Conservation (phyloP, 2,113 vertebrate species). For the Gasterosteus aculeatus region DNA sequence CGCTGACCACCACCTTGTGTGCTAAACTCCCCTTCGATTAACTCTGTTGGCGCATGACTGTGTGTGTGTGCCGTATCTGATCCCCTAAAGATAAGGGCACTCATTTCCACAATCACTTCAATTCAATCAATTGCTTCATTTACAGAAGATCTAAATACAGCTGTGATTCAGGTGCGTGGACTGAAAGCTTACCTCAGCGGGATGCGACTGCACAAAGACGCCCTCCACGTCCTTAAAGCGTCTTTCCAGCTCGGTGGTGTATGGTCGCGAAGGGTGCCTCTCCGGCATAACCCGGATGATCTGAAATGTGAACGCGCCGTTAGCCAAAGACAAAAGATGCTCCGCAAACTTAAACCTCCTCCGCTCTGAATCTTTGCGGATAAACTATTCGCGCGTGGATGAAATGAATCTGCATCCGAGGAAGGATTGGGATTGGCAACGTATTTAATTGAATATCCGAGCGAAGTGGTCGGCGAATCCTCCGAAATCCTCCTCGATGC, state of each 20-base stretch:
- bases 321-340: neutral
- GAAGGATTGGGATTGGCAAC: neutral
- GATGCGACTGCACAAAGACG: slow-evolving; percentile 71
- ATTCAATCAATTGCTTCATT: neutral
- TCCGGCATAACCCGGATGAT: slow-evolving; percentile 82
- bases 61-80: neutral
- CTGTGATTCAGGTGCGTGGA: neutral
- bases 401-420: neutral
- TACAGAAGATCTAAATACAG: neutral
- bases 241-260: slow-evolving; percentile 77
- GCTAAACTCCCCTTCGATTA: neutral
- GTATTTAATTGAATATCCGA: neutral
- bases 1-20: too few relatives aligned
- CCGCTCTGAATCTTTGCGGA: neutral
- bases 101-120: neutral
- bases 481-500: neutral
- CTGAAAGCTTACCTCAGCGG: slow-evolving; percentile 61
- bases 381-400: too few relatives aligned
- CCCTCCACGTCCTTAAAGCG: slow-evolving; percentile 76
- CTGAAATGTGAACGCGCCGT: slow-evolving; percentile 32
- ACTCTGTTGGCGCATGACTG: neutral
- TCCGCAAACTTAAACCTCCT: neutral
- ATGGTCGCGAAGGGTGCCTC: slow-evolving; percentile 84
- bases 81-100: neutral
- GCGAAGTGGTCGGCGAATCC: neutral